A percentile compares a stretch with the other conserved stretches of the same genome.
Conservation (phyloP, 1,140 invertebrate species). For the Macrosteles quadrilineatus region DNA sequence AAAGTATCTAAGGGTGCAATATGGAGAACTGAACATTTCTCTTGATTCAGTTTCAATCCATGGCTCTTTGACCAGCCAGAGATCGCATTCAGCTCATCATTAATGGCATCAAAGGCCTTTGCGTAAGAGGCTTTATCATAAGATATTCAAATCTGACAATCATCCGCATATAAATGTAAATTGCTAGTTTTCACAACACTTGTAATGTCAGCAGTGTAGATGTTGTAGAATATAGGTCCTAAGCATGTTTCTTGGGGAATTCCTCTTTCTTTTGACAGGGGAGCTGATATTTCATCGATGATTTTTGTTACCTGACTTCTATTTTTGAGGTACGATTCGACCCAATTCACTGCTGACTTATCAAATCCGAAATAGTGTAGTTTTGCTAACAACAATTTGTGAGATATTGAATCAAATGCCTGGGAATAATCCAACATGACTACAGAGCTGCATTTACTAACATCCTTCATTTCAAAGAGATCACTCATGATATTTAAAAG, state of each 20-base stretch:
- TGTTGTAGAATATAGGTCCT: neutral
- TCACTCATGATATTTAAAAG: neutral
- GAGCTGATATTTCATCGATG: neutral
- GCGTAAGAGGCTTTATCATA: neutral
- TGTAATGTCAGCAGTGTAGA: neutral
- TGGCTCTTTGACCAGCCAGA: neutral
- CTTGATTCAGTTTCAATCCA: neutral
- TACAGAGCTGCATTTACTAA: neutral
- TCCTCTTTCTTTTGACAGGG: neutral
- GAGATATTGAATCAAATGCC: neutral
- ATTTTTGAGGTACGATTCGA: neutral
- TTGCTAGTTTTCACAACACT: neutral
- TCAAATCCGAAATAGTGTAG: neutral
- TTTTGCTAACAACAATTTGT: neutral
- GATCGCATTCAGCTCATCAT: neutral
- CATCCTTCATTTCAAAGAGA: neutral
- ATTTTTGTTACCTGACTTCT: neutral
- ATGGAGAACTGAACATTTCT: neutral
- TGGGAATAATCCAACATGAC: neutral
- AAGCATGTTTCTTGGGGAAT: neutral
- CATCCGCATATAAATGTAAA: neutral
- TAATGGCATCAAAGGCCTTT: neutral
- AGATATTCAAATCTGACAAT: neutral
- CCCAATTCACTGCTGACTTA: neutral
- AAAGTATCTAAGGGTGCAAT: neutral